Evolutionary conservation across 2,113 vertebrate genomes (phyloP), one percentile per base, ranked within the genome.

Genomic region (Piaya cayana): DNA sequence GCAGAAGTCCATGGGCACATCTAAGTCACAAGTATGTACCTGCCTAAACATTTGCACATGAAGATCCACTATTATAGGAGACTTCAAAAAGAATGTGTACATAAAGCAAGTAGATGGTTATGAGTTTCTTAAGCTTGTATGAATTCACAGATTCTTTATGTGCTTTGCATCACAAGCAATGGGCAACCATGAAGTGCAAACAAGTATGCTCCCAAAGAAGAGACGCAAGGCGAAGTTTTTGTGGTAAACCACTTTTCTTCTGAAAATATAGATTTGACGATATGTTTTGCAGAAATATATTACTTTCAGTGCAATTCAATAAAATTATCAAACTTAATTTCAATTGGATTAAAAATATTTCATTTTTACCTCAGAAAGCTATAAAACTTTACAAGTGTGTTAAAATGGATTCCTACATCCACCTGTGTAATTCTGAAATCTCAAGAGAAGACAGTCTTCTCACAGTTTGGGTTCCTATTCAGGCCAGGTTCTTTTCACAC

Each of bases 11-110:
- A 0, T 1, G 12, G 16, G 7, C 19, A 18, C 12, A 11, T 29
- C 65, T 9, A 68, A 79, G 7, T 26, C 29, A 0, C 16, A 17
- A 74, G 18, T 17, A 25, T 27, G 21, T 11, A 50, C 21, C 19
- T 0, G 1, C 43, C 81, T 3, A 2, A 68, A 67, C 0, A 5
- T 1, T 6, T 6, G 23, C 32, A 30, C 37, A 36, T 3, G 45
- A 47, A 56, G 18, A 37, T 9, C 15, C 55, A 13, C 19, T 55
- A 3, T n/a, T 65, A n/a, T 0, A 53, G 20, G 13, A 72, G 13
- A 49, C 68, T 80, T 64, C 23, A 20, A 60, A 79, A 56, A 11
- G 5, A 36, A 29, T 19, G 8, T 0, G 0, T 42, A 26, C 47
- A 5, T 17, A 43, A 42, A 49, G 58, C 29, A 39, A 68, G n/a